These are phyloP conservation scores for Chelonus formosanus DNA, from an alignment of 2,888 invertebrate species.

Conservation along the genomic window DNA sequence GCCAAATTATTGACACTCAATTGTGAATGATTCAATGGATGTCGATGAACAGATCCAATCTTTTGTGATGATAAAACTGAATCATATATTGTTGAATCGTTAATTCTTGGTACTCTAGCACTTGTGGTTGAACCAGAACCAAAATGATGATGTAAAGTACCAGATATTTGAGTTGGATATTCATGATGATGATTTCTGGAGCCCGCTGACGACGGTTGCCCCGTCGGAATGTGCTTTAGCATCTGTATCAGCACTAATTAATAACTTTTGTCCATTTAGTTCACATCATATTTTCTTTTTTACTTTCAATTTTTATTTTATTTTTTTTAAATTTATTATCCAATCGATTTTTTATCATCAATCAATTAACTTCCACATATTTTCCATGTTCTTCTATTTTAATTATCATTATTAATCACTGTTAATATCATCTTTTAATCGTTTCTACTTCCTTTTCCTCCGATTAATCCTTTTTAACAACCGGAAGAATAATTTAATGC, in stretches of 20 bases:
- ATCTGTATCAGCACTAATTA: conserved; percentile 56
- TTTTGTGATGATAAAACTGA: conserved; percentile 45
- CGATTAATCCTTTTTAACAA: neutral
- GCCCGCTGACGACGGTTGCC: conserved; percentile 67
- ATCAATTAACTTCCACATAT: too few relatives aligned
- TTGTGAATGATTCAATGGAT: conserved; percentile 61
- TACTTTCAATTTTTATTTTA: neutral
- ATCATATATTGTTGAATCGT: conserved; percentile 56
- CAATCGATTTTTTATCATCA: neutral
- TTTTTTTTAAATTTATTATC: neutral
- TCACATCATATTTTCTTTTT: neutral
- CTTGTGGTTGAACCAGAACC: conserved; percentile 34
- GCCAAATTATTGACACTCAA: conserved; percentile 63
- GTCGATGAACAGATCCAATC: conserved; percentile 51
- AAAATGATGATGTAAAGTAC: conserved; percentile 39
- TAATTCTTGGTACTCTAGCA: conserved; percentile 30
- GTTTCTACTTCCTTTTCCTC: neutral
- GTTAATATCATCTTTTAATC: conserved; percentile 2
- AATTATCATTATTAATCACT: neutral
- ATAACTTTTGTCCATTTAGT: conserved; percentile 48
- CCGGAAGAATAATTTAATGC: conserved; percentile 15
- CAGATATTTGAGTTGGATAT: conserved; percentile 41
- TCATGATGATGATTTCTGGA: conserved; percentile 65
- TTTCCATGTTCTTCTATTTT: neutral
- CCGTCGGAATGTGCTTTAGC: conserved; percentile 78